Conservation (phyloP, 2,113 vertebrate species). For the Coreoperca whiteheadi region DNA sequence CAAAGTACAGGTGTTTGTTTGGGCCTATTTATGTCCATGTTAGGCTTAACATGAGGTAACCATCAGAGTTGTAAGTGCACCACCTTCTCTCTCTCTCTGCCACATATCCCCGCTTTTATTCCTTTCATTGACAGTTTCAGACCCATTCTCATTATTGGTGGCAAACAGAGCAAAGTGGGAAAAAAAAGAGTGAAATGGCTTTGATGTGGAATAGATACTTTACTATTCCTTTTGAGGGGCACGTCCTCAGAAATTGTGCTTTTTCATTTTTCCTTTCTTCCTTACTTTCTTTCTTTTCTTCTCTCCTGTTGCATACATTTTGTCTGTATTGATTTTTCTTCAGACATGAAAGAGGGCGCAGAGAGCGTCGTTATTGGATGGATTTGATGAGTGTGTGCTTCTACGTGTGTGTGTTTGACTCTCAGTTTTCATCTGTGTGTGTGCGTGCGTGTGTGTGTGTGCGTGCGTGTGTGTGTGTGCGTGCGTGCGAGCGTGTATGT, state of each 20-base stretch:
- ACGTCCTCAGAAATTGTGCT: slow-evolving; percentile 17
- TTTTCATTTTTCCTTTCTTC: slow-evolving; percentile 22
- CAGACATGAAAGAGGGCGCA: slow-evolving; percentile 52
- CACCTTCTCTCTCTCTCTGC: slow-evolving; percentile 1
- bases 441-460: background rate
- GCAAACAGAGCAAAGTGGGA: slow-evolving; percentile 35
- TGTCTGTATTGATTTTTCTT: slow-evolving; percentile 63
- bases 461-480: slow-evolving; percentile 9
- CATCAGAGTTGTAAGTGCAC: slow-evolving; percentile 26
- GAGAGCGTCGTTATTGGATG: slow-evolving; percentile 17
- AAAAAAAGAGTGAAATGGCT: slow-evolving; percentile 32
- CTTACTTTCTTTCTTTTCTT: slow-evolving; percentile 15
- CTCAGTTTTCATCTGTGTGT: slow-evolving; percentile 24
- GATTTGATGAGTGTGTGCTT: slow-evolving; percentile 29
- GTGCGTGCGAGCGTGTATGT: background rate
- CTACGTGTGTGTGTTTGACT: background rate
- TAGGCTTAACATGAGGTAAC: slow-evolving; percentile 7
- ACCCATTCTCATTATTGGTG: slow-evolving; percentile 47
- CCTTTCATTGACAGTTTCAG: slow-evolving; percentile 43
- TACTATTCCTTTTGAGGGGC: slow-evolving; percentile 53
- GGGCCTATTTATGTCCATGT: background rate
- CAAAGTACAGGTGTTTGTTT: background rate
- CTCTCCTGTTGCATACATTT: slow-evolving; percentile 53
- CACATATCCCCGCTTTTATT: slow-evolving; percentile 41
- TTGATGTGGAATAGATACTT: slow-evolving; percentile 67